Conservation (phyloP, 2,113 vertebrate species). For the Carassius carassius region DNA sequence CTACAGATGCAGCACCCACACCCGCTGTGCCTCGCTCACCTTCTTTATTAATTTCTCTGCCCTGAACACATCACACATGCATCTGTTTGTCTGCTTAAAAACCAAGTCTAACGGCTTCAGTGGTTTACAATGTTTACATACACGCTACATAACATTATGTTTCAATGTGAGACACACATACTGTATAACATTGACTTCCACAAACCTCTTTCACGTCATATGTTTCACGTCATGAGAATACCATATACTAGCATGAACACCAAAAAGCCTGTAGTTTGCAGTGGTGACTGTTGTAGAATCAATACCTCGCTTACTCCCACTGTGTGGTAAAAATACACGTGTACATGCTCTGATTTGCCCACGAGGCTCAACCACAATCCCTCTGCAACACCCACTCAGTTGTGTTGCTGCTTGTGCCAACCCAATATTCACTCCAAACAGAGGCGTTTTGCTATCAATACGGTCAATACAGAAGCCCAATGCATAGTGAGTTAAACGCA, state of each 20-base stretch:
- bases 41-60: background rate
- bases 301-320: slow-evolving; percentile 41
- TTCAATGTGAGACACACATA: background rate
- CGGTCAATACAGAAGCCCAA: slow-evolving; percentile 29
- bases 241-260: too few relatives aligned
- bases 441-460: slow-evolving; percentile 31
- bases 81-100: background rate
- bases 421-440: slow-evolving; percentile 38
- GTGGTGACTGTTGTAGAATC: slow-evolving; percentile 13
- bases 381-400: slow-evolving; percentile 21
- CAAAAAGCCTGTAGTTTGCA: background rate
- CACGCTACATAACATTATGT: background rate
- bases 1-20: slow-evolving; percentile 37
- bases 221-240: background rate
- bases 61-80: background rate
- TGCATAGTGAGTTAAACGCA: background rate
- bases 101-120: background rate
- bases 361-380: slow-evolving; percentile 43
- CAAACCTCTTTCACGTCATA: background rate
- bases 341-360: slow-evolving; percentile 45
- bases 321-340: slow-evolving; percentile 52
- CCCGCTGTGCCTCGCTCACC: background rate
- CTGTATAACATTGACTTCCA: background rate
- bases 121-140: background rate
- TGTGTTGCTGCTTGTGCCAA: slow-evolving; percentile 28